Base-by-base conservation (phyloP, 2,113 vertebrate genomes). In the Solenodon paradoxus region DNA sequence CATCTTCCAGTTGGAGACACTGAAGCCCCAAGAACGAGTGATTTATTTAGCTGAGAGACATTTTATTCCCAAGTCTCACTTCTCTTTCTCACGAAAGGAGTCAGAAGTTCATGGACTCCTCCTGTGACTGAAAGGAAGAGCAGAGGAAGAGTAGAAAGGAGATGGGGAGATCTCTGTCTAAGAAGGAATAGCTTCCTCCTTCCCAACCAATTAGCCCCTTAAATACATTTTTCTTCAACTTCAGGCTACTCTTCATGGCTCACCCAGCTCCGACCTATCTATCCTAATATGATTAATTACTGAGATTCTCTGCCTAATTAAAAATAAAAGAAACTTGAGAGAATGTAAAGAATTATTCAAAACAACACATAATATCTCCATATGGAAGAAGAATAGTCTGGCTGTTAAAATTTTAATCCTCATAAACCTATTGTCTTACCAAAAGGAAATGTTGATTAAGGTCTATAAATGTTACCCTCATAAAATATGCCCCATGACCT, bases 321-420 rank as follows among this genome's bases (percentile, higher is more conserved):
- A 66, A 92, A 92, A 71, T 51, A 28, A 93, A 88, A 40, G 68
- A 9, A 88, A 42, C 32, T 61, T 90, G 9, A 87, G 28, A 75
- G 32, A 83, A 55, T 12, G 10, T 17, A 66, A 93, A n/a, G 24
- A 81, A 35, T 47, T 15, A 22, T 93, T 68, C 38, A 68, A 79
- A 66, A 61, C 0, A 80, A 51, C 40, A 81, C 6, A 35, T 71
- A 8, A 49, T 45, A 13, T 49, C 40, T 30, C 20, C 45, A 69
- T 59, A 75, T 51, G 28, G 28, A 82, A 72, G 63, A 80, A 57
- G 74, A 77, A 71, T 10, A 30, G 68, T 69, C 35, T 22, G 8
- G 7, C 40, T 90, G 61, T 88, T 81, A 5, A 81, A 90, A 68
- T 78, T 89, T 93, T 68, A 89, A 95, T 78, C 30, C 20, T 69